These are phyloP conservation scores for Heterochromis multidens DNA, from an alignment of 2,113 vertebrate genomes.

Conservation along the genomic window DNA sequence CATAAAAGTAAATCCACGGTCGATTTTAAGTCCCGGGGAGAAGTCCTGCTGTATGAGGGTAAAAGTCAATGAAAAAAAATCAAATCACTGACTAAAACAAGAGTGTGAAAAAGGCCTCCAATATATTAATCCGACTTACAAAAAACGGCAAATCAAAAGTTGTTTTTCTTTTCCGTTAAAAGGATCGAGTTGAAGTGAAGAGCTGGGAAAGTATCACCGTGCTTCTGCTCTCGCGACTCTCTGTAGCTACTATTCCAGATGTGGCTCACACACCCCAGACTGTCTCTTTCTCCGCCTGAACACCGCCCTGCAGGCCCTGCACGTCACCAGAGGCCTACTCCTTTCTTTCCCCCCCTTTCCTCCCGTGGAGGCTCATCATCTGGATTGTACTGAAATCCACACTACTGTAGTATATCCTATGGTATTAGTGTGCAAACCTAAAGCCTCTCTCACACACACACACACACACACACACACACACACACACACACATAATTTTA, in stretches of 20 bases:
- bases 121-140: constrained; percentile 70
- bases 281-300: constrained; percentile 67
- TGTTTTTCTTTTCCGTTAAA: constrained; percentile 18
- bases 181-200: constrained; percentile 35
- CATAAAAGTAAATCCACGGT: constrained; percentile 36
- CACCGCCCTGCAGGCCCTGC: constrained; percentile 75
- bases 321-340: constrained; percentile 71
- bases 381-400: neutral
- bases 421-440: constrained; percentile 1
- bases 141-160: constrained; percentile 29
- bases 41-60: constrained; percentile 8
- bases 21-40: constrained; percentile 24
- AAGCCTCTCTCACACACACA: too few species aligned
- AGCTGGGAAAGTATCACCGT: constrained; percentile 29
- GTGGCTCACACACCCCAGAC: constrained; percentile 67
- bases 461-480: neutral
- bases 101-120: neutral
- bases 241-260: constrained; percentile 77
- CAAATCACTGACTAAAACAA: neutral
- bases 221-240: constrained; percentile 59
- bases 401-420: neutral
- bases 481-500: neutral
- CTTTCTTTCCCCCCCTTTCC: neutral
- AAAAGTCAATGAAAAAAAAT: neutral
- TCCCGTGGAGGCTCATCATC: constrained; percentile 23